These are phyloP conservation scores for Zaprionus davidi DNA, from an alignment of 1,140 invertebrate species.

Conservation along the genomic window DNA sequence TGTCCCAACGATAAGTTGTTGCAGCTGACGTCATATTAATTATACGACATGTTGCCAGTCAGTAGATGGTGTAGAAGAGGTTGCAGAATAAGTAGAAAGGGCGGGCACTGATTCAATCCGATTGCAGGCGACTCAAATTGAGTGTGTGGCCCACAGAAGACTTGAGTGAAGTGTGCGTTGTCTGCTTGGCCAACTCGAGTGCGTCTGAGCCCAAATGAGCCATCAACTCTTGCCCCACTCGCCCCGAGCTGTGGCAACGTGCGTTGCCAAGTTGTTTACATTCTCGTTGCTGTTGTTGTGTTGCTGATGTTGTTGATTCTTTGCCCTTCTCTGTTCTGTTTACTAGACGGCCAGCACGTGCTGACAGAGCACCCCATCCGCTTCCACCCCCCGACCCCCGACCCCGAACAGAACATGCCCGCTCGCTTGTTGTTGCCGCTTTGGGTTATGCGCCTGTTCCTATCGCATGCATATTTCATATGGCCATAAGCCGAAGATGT, in stretches of 20 bases:
- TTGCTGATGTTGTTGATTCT: constrained; percentile 19
- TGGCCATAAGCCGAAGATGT: constrained; percentile 31
- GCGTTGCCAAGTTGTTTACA: constrained; percentile 52
- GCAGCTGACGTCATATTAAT: constrained; percentile 53
- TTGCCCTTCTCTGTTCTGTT: constrained; percentile 34
- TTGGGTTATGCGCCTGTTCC: constrained; percentile 39
- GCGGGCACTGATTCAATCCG: constrained; percentile 9
- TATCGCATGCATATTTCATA: constrained; percentile 53
- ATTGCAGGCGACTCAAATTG: constrained; percentile 27
- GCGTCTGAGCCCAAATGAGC: constrained; percentile 32
- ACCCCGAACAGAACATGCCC: neutral
- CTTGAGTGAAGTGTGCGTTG: constrained; percentile 9
- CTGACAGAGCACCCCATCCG: constrained; percentile 46
- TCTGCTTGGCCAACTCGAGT: constrained; percentile 38
- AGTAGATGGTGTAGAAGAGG: constrained; percentile 8
- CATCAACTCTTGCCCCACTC: constrained; percentile 6
- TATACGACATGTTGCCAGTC: constrained; percentile 33
- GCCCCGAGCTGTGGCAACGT: constrained; percentile 30
- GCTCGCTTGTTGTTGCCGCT: constrained; percentile 9
- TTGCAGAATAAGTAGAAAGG: neutral
- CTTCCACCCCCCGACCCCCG: constrained; percentile 20
- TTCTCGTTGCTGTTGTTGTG: constrained; percentile 18
- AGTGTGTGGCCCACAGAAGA: constrained; percentile 25
- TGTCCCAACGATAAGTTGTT: constrained; percentile 37
- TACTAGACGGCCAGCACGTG: constrained; percentile 56